Evolutionary conservation across 2,113 vertebrate species (phyloP), one percentile per base, ranked within the genome.

Genomic region (Trochalopteron elliotii): DNA sequence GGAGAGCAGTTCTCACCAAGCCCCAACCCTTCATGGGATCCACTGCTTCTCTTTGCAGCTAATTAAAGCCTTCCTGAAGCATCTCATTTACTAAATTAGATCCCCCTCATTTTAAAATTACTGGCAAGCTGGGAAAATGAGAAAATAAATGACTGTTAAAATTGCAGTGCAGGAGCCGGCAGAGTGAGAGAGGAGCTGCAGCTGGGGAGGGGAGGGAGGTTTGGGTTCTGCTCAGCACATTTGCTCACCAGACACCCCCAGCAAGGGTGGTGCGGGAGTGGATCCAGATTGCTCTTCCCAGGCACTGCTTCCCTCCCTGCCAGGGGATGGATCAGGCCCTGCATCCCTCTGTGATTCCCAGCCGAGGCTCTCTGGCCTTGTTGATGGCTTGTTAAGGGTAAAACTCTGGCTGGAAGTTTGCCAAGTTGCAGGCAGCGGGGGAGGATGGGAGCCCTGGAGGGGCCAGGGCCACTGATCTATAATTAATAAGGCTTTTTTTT

Each of bases 51-150:
- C 52, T 79, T 60, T 85, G 85, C 67, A n/a, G 78, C 44, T 96
- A 72, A 96, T 94, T 90, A 85, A 83, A 90, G 60, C 70, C 61
- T 76, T 91, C 31, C 61, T 27, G 49, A 79, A 87, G 75, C 67
- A 87, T 83, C 78, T 94, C 22, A 60, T 85, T 93, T 85, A 40
- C 84, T 83, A 76, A 94, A 90, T 95, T 93, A 91, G 56, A 55
- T 91, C 70, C 74, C 61, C 6, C 44, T 82, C 5, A 6, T 59
- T 91, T 83, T 59, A 65, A 88, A 93, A 93, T 93, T 63, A 95
- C 87, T 61, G 82, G 61, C 3, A 6, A 91, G 49, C 49, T 8
- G 45, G 71, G 76, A 81, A 87, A 95, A 94, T 53, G 59, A 63
- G 50, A 72, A 27, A 79, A 82, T 23, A 45, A 68, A 70, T 12